A percentile compares a stretch with the other conserved stretches of the same genome.
These are phyloP conservation scores for Platichthys flesus DNA, from an alignment of 2,113 vertebrate genomes.

Conservation along the genomic window DNA sequence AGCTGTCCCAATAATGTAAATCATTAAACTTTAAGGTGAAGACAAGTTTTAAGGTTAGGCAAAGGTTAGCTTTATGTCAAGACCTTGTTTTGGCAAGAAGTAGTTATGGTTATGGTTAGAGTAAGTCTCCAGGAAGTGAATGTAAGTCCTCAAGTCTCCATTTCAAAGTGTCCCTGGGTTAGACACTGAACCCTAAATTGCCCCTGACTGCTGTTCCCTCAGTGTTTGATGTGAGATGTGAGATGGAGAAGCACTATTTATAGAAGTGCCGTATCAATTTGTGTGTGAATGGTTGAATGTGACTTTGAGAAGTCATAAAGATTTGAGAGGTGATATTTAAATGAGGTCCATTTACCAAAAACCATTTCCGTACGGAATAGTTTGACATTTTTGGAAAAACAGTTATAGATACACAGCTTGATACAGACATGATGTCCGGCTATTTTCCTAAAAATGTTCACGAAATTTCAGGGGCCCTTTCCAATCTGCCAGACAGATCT, in stretches of 20 bases:
- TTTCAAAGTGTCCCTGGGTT: neutral
- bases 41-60: neutral
- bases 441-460: too few relatives aligned
- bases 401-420: too few relatives aligned
- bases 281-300: too few relatives aligned
- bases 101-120: neutral
- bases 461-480: too few relatives aligned
- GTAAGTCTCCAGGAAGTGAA: neutral
- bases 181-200: neutral
- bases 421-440: too few relatives aligned
- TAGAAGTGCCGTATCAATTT: neutral
- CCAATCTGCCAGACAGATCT: too few relatives aligned
- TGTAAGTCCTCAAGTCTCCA: neutral
- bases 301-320: too few relatives aligned
- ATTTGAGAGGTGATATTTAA: too few relatives aligned
- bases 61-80: neutral
- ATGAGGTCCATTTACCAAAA: too few relatives aligned
- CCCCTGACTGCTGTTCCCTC: neutral
- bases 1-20: neutral
- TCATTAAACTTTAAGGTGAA: neutral
- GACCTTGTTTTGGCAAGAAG: neutral
- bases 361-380: too few relatives aligned
- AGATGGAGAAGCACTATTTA: neutral
- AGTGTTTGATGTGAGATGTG: neutral
- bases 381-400: too few relatives aligned